These are phyloP conservation scores for Eonycteris spelaea DNA, from an alignment of 2,113 vertebrate genomes.

Conservation along the genomic window DNA sequence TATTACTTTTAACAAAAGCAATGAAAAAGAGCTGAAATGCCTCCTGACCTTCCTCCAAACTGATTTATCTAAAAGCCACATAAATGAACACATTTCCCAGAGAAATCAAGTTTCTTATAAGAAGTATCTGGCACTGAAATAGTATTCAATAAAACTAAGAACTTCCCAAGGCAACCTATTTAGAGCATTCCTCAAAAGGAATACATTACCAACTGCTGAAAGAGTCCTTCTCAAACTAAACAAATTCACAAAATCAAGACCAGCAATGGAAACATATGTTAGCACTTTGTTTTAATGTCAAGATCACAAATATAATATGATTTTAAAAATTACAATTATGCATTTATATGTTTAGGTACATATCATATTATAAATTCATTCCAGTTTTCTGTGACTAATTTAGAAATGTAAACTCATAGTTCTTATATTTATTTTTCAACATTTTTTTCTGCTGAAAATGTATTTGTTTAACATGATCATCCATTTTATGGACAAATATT, in stretches of 20 bases:
- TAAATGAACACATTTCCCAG: slow-evolving; percentile 36
- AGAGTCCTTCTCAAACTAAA: not conserved
- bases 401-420: not conserved
- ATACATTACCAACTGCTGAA: not conserved
- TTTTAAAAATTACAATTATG: not conserved
- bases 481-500: not conserved
- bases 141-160: slow-evolving; percentile 56
- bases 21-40: not conserved
- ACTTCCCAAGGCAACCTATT: slow-evolving; percentile 33
- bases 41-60: slow-evolving; percentile 11
- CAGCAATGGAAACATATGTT: not conserved
- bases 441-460: not conserved
- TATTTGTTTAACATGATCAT: not conserved
- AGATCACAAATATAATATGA: not conserved
- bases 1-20: slow-evolving; percentile 28
- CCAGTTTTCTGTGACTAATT: not conserved
- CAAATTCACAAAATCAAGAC: not conserved
- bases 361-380: not conserved
- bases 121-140: slow-evolving; percentile 50
- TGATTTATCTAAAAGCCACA: slow-evolving; percentile 50
- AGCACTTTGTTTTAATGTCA: not conserved
- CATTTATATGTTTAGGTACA: not conserved
- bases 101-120: slow-evolving; percentile 32
- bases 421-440: not conserved
- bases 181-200: slow-evolving; percentile 17